Conservation (phyloP, 2,888 invertebrate genomes). For the Apamea sordens region DNA sequence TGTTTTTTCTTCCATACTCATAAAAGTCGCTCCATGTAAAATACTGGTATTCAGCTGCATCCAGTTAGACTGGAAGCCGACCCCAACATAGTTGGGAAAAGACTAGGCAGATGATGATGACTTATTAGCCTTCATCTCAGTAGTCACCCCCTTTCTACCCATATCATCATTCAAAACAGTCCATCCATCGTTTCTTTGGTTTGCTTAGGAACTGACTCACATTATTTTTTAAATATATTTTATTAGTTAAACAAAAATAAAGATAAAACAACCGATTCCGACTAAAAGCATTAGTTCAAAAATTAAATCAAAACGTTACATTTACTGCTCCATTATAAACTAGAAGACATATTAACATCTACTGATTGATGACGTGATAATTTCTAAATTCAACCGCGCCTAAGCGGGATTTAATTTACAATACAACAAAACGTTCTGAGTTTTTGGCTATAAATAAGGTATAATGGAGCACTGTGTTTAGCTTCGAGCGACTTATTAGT, state of each 20-base stretch:
- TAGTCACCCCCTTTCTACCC: too few relatives aligned
- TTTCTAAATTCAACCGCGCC: slow-evolving; percentile 64
- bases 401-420: slow-evolving; percentile 71
- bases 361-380: slow-evolving; percentile 70
- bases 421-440: slow-evolving; percentile 64
- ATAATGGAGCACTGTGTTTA: slow-evolving; percentile 71
- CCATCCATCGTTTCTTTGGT: too few relatives aligned
- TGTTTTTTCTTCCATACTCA: too few relatives aligned
- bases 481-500: slow-evolving; percentile 71
- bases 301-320: slow-evolving; percentile 48
- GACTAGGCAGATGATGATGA: too few relatives aligned
- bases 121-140: too few relatives aligned
- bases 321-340: slow-evolving; percentile 60
- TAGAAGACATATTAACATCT: slow-evolving; percentile 48
- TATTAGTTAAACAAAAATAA: neutral
- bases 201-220: neutral
- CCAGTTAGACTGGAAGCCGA: too few relatives aligned
- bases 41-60: too few relatives aligned
- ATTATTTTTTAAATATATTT: neutral
- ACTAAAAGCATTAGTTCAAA: slow-evolving; percentile 14
- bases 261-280: neutral
- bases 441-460: slow-evolving; percentile 72
- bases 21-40: too few relatives aligned
- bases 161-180: too few relatives aligned
- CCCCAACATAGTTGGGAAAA: too few relatives aligned